Percentiles rank a stretch among this genome's conserved stretches.
These are phyloP conservation scores for Meloidogyne chitwoodi DNA, from an alignment of 1,140 invertebrate genomes.

Conservation along the genomic window DNA sequence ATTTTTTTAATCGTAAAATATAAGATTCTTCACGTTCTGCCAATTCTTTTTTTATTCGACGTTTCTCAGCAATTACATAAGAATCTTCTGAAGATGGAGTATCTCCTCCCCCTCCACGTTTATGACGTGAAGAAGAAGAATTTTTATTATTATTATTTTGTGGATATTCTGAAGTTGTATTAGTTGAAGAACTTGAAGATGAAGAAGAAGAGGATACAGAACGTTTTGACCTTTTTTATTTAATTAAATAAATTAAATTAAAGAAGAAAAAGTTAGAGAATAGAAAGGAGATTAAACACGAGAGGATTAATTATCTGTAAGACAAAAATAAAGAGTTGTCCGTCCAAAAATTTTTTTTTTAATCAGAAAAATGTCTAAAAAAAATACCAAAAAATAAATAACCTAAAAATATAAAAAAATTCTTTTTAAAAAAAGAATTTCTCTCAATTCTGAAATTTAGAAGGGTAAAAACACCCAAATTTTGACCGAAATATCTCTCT, in stretches of 20 bases:
- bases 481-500: no score
- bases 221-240: not conserved
- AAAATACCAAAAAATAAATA: not conserved
- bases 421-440: no score
- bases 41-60: slow-evolving; percentile 33
- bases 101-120: not conserved
- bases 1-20: slow-evolving; percentile 61
- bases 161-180: not conserved
- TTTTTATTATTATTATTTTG: not conserved
- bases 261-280: no score
- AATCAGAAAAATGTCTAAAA: no score
- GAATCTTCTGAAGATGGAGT: slow-evolving; percentile 21
- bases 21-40: slow-evolving; percentile 44
- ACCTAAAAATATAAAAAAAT: no score
- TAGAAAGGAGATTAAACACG: no score
- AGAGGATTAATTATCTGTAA: no score
- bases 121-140: not conserved
- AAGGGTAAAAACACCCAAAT: no score
- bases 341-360: no score
- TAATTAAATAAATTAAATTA: not conserved
- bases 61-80: slow-evolving; percentile 24
- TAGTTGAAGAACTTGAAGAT: not conserved
- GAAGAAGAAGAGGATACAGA: not conserved
- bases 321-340: no score
- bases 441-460: no score